These are phyloP conservation scores for Nesometra sesokonis DNA, from an alignment of 35 echinoderm and acorn worm genomes.

Conservation along the genomic window DNA sequence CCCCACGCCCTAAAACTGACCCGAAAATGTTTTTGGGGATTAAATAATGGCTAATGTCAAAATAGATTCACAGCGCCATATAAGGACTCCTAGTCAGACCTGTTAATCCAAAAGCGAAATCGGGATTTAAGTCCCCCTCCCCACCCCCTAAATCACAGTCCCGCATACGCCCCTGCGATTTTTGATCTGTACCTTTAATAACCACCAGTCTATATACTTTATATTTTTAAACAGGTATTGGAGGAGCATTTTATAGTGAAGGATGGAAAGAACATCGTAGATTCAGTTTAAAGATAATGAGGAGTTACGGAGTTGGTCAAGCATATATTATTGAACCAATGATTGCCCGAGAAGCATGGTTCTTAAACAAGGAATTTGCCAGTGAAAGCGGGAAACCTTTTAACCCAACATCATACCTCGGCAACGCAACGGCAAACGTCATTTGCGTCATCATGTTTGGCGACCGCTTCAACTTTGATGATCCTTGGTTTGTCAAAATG, in stretches of 20 bases:
- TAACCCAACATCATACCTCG: background rate
- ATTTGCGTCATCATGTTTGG: background rate
- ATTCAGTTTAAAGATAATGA: conserved; percentile 2
- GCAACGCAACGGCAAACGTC: background rate
- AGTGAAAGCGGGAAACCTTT: background rate
- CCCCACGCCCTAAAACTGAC: too few relatives aligned
- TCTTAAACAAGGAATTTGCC: background rate
- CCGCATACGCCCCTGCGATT: too few relatives aligned
- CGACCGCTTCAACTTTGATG: background rate
- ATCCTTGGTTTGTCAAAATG: background rate
- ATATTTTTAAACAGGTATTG: conserved; percentile 6
- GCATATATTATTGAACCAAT: background rate
- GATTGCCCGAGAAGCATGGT: background rate
- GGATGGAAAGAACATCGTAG: background rate
- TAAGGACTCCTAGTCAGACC: too few relatives aligned
- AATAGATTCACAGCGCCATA: too few relatives aligned
- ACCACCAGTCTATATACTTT: too few relatives aligned
- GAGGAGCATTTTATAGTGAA: background rate
- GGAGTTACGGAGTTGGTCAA: background rate
- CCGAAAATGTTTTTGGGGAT: too few relatives aligned
- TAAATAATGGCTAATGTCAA: too few relatives aligned
- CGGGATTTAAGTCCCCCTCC: too few relatives aligned
- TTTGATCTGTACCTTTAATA: too few relatives aligned
- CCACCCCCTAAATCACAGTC: too few relatives aligned
- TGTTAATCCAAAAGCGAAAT: too few relatives aligned